phyloP scores from a whole-genome alignment of 1,140 invertebrate genomes.

The Bombus soroeensis region DNA sequence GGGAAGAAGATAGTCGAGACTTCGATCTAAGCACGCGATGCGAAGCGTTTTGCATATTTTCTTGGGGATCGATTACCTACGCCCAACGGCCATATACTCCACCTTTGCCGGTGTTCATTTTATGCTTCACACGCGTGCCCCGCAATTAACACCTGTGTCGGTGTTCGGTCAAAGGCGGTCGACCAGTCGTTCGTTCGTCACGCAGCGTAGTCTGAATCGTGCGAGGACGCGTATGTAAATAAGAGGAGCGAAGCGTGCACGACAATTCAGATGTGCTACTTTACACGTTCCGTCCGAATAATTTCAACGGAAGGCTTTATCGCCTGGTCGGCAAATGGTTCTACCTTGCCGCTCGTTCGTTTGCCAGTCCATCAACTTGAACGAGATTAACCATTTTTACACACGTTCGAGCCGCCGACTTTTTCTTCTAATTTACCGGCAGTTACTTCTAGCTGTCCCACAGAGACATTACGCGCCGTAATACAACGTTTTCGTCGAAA shows the following conservation, averaged over 20 bases:
- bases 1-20: background rate
- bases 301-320: slow-evolving; percentile 36
- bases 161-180: slow-evolving; percentile 34
- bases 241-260: background rate
- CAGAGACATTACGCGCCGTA: too few species aligned
- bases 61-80: background rate
- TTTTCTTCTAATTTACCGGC: too few species aligned
- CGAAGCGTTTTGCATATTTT: slow-evolving; percentile 17
- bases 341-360: background rate
- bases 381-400: background rate
- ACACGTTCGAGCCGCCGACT: background rate
- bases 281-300: background rate
- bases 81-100: background rate
- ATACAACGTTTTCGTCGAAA: too few species aligned
- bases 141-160: slow-evolving; percentile 52
- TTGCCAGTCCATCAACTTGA: too few species aligned
- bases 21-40: background rate
- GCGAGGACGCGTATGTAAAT: slow-evolving; percentile 1
- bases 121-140: slow-evolving; percentile 42
- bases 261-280: background rate
- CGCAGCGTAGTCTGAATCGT: slow-evolving; percentile 30
- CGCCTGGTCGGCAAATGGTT: background rate
- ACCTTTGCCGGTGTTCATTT: background rate
- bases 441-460: too few species aligned
- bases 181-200: slow-evolving; percentile 14